A percentile compares a stretch with the other conserved stretches of the same genome.
These are phyloP conservation scores for Ochropacha duplaris DNA, from an alignment of 2,888 invertebrate genomes.

Conservation along the genomic window DNA sequence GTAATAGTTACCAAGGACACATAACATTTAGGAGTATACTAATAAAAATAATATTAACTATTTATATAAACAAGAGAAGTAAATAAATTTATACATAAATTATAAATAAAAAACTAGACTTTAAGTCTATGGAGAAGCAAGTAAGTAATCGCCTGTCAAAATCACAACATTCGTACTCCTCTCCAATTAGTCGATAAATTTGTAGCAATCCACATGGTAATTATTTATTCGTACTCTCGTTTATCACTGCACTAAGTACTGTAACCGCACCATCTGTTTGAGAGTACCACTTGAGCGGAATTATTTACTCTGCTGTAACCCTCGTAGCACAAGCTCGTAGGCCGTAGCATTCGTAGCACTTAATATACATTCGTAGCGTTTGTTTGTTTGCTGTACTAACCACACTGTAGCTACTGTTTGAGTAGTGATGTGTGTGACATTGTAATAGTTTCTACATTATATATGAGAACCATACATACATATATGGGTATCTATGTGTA, in stretches of 20 bases:
- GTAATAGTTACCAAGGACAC: too few relatives aligned
- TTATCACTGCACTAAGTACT: background rate
- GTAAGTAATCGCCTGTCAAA: background rate
- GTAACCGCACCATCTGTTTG: background rate
- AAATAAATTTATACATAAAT: too few relatives aligned
- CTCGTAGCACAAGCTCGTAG: conserved; percentile 1
- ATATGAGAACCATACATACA: too few relatives aligned
- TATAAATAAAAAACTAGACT: too few relatives aligned
- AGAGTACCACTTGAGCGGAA: background rate
- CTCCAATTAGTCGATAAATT: background rate
- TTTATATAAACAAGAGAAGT: too few relatives aligned
- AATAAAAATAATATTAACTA: too few relatives aligned
- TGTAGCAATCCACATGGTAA: background rate
- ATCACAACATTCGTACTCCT: background rate
- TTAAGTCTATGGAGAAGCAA: background rate
- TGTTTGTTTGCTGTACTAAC: background rate
- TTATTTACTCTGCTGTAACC: background rate
- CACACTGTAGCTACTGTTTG: background rate
- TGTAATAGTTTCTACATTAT: background rate
- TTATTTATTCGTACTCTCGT: background rate
- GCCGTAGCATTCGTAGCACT: background rate
- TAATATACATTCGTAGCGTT: background rate
- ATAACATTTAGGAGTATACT: too few relatives aligned
- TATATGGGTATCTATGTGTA: too few relatives aligned
- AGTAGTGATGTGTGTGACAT: background rate